phyloP scores from a whole-genome alignment of 2,113 vertebrate species.

The Cephalopterus ornatus region DNA sequence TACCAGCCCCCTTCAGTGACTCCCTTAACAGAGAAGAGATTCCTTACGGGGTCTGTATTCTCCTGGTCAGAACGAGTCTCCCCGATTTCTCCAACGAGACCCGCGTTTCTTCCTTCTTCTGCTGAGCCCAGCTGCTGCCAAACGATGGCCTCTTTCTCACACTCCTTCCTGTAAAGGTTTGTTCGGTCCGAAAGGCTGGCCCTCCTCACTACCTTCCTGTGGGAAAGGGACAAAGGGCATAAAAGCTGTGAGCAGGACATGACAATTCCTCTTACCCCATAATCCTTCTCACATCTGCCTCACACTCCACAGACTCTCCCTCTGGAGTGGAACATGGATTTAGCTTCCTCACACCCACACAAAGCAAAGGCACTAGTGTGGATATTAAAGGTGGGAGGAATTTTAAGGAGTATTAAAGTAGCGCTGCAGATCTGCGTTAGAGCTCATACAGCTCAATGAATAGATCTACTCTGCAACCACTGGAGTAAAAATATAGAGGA shows the following conservation, averaged over 20 bases:
- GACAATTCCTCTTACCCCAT: neutral
- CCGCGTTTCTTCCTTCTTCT: constrained; percentile 71
- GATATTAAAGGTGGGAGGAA: constrained; percentile 8
- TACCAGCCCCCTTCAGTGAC: neutral
- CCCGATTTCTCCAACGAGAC: constrained; percentile 73
- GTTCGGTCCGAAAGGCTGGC: constrained; percentile 94
- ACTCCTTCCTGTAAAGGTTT: constrained; percentile 94
- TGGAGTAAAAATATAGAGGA: neutral
- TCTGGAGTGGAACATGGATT: neutral
- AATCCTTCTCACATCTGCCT: neutral
- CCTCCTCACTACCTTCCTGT: constrained; percentile 93
- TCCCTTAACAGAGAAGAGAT: neutral
- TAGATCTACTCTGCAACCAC: neutral
- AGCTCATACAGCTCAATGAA: neutral
- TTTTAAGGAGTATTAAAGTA: neutral
- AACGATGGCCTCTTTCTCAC: constrained; percentile 94
- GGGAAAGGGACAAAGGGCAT: neutral
- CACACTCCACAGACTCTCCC: neutral
- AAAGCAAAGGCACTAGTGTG: neutral
- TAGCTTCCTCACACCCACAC: neutral
- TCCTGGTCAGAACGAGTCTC: constrained; percentile 89
- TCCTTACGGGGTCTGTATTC: constrained; percentile 81
- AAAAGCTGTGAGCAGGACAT: neutral
- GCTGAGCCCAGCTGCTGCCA: constrained; percentile 86
- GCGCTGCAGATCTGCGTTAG: neutral